phyloP scores from a whole-genome alignment of 1,140 invertebrate genomes.

The Lepidurus packardi region DNA sequence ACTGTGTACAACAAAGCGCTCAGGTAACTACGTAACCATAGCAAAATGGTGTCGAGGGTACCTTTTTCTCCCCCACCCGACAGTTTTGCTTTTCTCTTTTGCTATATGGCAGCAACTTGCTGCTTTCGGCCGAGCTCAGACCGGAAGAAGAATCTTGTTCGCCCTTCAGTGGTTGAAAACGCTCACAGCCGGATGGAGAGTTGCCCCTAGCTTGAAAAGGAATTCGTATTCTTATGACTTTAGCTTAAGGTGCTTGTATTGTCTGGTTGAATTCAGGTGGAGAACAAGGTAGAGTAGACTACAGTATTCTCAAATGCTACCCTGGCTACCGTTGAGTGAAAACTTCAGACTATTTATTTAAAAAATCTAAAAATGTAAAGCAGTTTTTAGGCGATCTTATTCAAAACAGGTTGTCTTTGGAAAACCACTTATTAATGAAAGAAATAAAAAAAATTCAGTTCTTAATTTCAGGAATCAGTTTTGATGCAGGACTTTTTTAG shows the following conservation, averaged over 20 bases:
- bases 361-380: no score
- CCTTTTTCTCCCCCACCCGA: background rate
- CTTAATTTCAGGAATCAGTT: no score
- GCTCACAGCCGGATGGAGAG: background rate
- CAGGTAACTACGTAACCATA: background rate
- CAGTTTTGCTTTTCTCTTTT: no score
- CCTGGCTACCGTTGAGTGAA: no score
- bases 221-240: background rate
- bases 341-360: no score
- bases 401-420: no score
- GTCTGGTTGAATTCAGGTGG: no score
- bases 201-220: background rate
- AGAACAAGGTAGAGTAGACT: background rate
- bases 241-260: background rate
- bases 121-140: background rate
- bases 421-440: no score
- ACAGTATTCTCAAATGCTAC: no score
- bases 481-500: no score
- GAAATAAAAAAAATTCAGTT: no score
- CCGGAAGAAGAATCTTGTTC: slow-evolving; percentile 4
- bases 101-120: background rate
- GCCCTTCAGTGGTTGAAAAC: background rate
- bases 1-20: background rate
- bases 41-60: background rate
- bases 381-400: no score